A percentile compares a stretch with the other conserved stretches of the same genome.
These are phyloP conservation scores for Selenia dentaria DNA, from an alignment of 2,888 invertebrate genomes.

Conservation along the genomic window DNA sequence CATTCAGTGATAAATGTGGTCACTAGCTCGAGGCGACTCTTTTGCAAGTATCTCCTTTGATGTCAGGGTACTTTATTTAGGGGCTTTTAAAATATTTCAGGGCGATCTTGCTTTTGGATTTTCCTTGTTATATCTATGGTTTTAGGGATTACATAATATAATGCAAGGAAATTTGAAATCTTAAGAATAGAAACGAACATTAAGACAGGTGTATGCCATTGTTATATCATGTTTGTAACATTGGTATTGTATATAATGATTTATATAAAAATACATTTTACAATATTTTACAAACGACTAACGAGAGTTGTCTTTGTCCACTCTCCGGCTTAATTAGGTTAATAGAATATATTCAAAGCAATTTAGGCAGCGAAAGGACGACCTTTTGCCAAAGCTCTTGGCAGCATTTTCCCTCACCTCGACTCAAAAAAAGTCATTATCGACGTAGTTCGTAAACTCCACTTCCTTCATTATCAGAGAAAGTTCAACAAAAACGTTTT, in stretches of 20 bases:
- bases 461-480: slow-evolving; percentile 26
- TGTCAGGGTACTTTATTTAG: slow-evolving; percentile 21
- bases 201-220: not conserved
- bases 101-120: slow-evolving; percentile 18
- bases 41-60: slow-evolving; percentile 23
- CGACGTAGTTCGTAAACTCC: slow-evolving; percentile 24
- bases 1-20: slow-evolving; percentile 24
- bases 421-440: slow-evolving; percentile 25
- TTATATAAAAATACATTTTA: no score
- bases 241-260: no score
- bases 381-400: no score
- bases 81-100: slow-evolving; percentile 24
- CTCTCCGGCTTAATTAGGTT: no score
- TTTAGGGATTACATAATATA: slow-evolving; percentile 14
- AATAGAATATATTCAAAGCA: no score
- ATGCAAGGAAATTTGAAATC: slow-evolving; percentile 12
- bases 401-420: not conserved
- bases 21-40: slow-evolving; percentile 23
- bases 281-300: no score
- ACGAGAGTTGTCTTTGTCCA: no score
- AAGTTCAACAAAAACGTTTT: slow-evolving; percentile 31
- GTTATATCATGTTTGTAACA: no score
- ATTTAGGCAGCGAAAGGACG: no score
- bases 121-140: slow-evolving; percentile 11
- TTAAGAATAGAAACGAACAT: slow-evolving; percentile 13